Evolutionary conservation across 2,888 invertebrate genomes (phyloP).

Genomic region (Harpalus rubripes): DNA sequence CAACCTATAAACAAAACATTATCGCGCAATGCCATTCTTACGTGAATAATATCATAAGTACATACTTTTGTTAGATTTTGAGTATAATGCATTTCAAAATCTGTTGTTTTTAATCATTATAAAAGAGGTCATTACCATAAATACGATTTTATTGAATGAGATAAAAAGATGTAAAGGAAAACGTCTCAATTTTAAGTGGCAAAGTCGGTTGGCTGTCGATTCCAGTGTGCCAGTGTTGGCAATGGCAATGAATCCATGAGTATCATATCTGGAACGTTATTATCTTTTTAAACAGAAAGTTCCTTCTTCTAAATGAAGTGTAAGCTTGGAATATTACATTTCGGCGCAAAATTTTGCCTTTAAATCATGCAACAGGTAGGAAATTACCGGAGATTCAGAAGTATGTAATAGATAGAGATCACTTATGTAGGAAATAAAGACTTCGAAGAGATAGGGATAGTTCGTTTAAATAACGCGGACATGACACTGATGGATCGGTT

Average conservation of each 20-base stretch:
- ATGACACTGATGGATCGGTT: constrained; percentile 24
- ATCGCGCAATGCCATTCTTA: too few species aligned
- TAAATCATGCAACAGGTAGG: constrained; percentile 40
- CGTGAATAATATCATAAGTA: too few species aligned
- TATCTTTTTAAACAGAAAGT: constrained; percentile 36
- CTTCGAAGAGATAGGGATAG: background rate
- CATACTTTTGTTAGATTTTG: too few species aligned
- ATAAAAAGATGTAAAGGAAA: too few species aligned
- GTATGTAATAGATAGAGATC: constrained; percentile 35
- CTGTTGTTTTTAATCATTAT: too few species aligned
- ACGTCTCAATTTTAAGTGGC: too few species aligned
- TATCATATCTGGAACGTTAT: constrained; percentile 37
- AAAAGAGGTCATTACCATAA: too few species aligned
- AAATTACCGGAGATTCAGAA: constrained; percentile 36
- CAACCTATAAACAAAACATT: too few species aligned
- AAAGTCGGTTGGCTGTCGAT: too few species aligned
- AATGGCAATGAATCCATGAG: constrained; percentile 14
- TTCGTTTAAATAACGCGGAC: constrained; percentile 3
- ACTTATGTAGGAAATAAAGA: constrained; percentile 38
- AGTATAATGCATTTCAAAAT: too few species aligned
- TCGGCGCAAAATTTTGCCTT: constrained; percentile 28
- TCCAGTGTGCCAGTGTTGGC: too few species aligned
- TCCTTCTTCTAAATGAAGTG: constrained; percentile 40
- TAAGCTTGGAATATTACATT: constrained; percentile 33
- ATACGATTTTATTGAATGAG: too few species aligned